Percentiles rank a stretch among this genome's conserved stretches.
Conservation (phyloP, 2,888 invertebrate species). For the Orchestes rusci region DNA sequence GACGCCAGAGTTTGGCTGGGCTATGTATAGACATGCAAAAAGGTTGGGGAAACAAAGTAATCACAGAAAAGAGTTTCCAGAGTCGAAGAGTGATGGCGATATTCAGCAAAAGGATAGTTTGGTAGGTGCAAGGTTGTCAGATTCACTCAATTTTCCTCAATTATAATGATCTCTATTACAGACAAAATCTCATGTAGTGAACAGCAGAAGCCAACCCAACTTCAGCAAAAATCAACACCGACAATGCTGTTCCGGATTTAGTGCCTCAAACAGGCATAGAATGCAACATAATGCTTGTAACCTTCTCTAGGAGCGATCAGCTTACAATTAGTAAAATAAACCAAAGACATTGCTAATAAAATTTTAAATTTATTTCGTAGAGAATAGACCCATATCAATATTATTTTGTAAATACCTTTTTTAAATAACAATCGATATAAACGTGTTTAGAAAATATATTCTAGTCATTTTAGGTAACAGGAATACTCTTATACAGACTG, state of each 20-base stretch:
- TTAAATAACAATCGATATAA: too few relatives aligned
- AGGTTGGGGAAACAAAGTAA: constrained; percentile 29
- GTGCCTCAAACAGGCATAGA: constrained; percentile 40
- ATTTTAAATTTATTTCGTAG: too few relatives aligned
- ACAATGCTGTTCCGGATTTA: constrained; percentile 49
- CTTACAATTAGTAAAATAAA: too few relatives aligned
- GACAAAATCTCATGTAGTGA: constrained; percentile 27
- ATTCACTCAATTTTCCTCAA: neutral
- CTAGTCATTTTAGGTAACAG: too few relatives aligned
- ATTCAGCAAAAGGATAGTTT: constrained; percentile 28
- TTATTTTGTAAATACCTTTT: too few relatives aligned
- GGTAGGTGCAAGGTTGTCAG: too few relatives aligned
- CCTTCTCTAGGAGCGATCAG: too few relatives aligned
- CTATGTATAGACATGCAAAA: constrained; percentile 35
- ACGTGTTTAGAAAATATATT: too few relatives aligned
- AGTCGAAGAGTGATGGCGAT: constrained; percentile 39
- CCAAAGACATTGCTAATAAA: too few relatives aligned
- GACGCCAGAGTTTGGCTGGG: constrained; percentile 34
- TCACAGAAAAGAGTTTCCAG: constrained; percentile 25
- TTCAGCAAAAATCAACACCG: constrained; percentile 37
- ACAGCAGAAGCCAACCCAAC: constrained; percentile 34
- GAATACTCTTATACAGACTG: too few relatives aligned
- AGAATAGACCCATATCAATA: too few relatives aligned
- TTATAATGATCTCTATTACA: constrained; percentile 3
- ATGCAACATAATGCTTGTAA: constrained; percentile 45